phyloP scores from a whole-genome alignment of 2,888 invertebrate genomes.

The Terebella lapidaria region DNA sequence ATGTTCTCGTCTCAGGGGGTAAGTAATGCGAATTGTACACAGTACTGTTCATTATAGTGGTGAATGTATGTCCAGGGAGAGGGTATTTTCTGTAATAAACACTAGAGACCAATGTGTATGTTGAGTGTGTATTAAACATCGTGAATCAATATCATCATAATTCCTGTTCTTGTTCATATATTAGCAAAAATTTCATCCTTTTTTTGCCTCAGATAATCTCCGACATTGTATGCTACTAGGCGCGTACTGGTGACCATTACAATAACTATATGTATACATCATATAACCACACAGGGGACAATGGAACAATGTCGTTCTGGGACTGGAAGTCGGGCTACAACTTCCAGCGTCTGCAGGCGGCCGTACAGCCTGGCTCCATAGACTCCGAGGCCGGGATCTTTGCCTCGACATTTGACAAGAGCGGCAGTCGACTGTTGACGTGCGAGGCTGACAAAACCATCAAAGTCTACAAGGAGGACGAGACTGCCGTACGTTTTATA shows the following conservation, averaged over 20 bases:
- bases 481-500: conserved; percentile 66
- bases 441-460: conserved; percentile 99
- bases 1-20: conserved; percentile 92
- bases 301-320: conserved; percentile 95
- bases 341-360: conserved; percentile 79
- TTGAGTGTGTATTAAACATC: no score
- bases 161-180: no score
- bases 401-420: conserved; percentile 89
- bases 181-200: no score
- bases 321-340: conserved; percentile 99
- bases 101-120: no score
- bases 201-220: no score
- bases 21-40: conserved; percentile 5
- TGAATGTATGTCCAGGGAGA: no score
- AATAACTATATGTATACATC: no score
- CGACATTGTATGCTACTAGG: no score
- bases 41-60: no score
- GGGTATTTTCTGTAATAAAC: no score
- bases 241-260: no score
- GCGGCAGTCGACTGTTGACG: conserved; percentile 90
- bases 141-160: no score
- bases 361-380: conserved; percentile 97
- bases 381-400: conserved; percentile 98
- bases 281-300: conserved; percentile 65
- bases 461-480: conserved; percentile 97